Percentiles rank a stretch among this genome's conserved stretches.
phyloP scores from a whole-genome alignment of 2,797 vertebrate species.

The Hypotaenidia okinawae region DNA sequence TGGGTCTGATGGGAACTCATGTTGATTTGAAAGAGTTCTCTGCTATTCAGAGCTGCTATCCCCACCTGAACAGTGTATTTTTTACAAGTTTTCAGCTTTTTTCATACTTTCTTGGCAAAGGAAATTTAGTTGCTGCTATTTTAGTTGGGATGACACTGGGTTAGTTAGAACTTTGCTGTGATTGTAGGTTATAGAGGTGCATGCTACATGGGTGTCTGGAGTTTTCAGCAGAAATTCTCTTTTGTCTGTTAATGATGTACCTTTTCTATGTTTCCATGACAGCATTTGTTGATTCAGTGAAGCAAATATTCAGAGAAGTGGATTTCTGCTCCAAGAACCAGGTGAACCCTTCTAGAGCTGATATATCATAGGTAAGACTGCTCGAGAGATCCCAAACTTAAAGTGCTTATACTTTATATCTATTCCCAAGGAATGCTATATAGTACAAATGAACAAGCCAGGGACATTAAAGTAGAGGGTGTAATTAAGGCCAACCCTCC shows the following conservation, averaged over 20 bases:
- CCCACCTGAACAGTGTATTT: background rate
- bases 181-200: background rate
- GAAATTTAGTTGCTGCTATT: slow-evolving; percentile 40
- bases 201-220: background rate
- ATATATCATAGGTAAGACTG: background rate
- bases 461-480: background rate
- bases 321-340: background rate
- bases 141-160: background rate
- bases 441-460: background rate
- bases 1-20: slow-evolving; percentile 17
- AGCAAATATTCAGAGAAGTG: background rate
- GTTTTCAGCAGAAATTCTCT: background rate
- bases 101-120: slow-evolving; percentile 28
- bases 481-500: background rate
- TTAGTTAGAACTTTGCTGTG: background rate
- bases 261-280: background rate
- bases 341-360: background rate
- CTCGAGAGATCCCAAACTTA: background rate
- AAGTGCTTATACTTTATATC: background rate
- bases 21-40: slow-evolving; percentile 43
- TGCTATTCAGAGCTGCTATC: slow-evolving; percentile 1
- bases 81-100: background rate
- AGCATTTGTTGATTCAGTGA: background rate
- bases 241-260: background rate
- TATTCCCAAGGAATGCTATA: background rate